Conservation (phyloP, 2,888 invertebrate genomes). For the Cosmorhoe ocellata region DNA sequence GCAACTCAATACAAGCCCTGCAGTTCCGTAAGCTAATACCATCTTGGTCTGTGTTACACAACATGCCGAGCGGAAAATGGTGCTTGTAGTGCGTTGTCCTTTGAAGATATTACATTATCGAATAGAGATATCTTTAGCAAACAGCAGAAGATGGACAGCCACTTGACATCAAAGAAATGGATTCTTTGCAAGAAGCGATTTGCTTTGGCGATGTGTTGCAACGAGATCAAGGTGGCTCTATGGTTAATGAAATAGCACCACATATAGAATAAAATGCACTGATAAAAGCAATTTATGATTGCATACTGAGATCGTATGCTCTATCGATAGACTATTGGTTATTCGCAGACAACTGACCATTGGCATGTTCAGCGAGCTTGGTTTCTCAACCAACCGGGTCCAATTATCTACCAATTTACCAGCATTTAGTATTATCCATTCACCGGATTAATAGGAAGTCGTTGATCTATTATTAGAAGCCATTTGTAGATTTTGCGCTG, state of each 20-base stretch:
- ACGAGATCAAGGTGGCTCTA: too few relatives aligned
- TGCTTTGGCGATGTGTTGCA: too few relatives aligned
- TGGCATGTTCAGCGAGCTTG: constrained; percentile 6
- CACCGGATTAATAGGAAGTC: constrained; percentile 28
- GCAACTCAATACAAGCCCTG: constrained; percentile 18
- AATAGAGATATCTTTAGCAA: not conserved
- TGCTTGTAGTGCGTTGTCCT: not conserved
- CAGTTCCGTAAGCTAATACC: constrained; percentile 31
- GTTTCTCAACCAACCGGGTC: constrained; percentile 8
- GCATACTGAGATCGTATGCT: too few relatives aligned
- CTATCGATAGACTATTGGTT: not conserved
- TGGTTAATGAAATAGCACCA: too few relatives aligned
- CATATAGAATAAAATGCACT: too few relatives aligned
- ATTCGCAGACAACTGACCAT: not conserved
- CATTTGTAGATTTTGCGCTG: constrained; percentile 9
- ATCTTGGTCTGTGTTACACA: constrained; percentile 12
- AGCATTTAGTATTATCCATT: constrained; percentile 22
- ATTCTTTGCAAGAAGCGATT: too few relatives aligned
- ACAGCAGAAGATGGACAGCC: not conserved
- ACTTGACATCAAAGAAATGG: too few relatives aligned
- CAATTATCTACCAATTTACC: constrained; percentile 28
- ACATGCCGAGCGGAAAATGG: constrained; percentile 22
- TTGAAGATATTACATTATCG: too few relatives aligned
- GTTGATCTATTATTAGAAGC: constrained; percentile 21
- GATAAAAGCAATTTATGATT: too few relatives aligned